phyloP scores from a whole-genome alignment of 2,888 invertebrate genomes.

The Aquatica leii region DNA sequence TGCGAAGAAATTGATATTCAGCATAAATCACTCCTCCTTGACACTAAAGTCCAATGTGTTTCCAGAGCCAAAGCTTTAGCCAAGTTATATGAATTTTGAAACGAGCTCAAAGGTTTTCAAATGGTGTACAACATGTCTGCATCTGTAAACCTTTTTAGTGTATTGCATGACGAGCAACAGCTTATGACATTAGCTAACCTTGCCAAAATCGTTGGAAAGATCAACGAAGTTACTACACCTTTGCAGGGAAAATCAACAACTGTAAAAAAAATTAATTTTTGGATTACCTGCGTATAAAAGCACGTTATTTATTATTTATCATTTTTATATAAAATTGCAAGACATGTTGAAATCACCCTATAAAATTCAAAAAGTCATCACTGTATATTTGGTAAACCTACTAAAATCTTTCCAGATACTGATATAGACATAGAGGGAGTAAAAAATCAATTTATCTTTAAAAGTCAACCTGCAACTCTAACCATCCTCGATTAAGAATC shows the following conservation, averaged over 20 bases:
- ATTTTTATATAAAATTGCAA: not conserved
- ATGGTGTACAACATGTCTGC: not conserved
- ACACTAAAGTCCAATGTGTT: slow-evolving; percentile 12
- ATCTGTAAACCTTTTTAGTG: not conserved
- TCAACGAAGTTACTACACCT: not conserved
- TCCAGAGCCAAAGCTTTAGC: slow-evolving; percentile 5
- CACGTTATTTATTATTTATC: not conserved
- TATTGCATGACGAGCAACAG: slow-evolving; percentile 10
- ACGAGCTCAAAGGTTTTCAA: slow-evolving; percentile 8
- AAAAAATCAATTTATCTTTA: too few species aligned
- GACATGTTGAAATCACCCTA: not conserved
- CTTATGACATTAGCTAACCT: not conserved
- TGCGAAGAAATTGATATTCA: slow-evolving; percentile 10
- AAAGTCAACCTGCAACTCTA: too few species aligned
- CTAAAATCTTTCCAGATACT: not conserved
- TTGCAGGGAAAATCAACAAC: not conserved
- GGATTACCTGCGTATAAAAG: not conserved
- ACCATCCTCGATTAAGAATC: not conserved
- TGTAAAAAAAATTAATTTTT: not conserved
- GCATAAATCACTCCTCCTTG: not conserved
- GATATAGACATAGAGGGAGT: too few species aligned
- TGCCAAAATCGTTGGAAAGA: not conserved
- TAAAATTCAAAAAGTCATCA: not conserved
- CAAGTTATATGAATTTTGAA: slow-evolving; percentile 14
- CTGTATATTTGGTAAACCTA: slow-evolving; percentile 1